These are phyloP conservation scores for Osmoderma eremita DNA, from an alignment of 2,888 invertebrate genomes.

Conservation along the genomic window DNA sequence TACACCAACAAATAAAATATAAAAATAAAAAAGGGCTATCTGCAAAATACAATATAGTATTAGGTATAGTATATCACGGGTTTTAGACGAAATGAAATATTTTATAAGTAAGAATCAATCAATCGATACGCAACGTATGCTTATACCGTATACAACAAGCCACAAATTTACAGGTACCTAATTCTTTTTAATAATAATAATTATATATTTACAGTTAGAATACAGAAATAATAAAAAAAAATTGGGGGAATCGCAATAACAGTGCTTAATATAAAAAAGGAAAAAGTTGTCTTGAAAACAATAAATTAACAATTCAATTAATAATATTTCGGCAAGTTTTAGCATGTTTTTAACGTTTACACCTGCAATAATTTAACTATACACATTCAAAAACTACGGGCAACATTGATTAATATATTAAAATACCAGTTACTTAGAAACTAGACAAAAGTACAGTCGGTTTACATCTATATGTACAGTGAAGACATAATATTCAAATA, in stretches of 20 bases:
- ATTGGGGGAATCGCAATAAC: constrained; percentile 41
- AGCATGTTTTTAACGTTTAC: constrained; percentile 41
- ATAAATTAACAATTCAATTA: constrained; percentile 43
- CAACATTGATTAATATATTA: constrained; percentile 62
- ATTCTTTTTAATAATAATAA: constrained; percentile 45
- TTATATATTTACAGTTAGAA: constrained; percentile 62
- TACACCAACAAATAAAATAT: constrained; percentile 55
- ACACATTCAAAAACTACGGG: constrained; percentile 63
- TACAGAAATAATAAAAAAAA: constrained; percentile 38
- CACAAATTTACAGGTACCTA: constrained; percentile 64
- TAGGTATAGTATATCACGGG: constrained; percentile 42
- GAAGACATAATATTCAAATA: constrained; percentile 56
- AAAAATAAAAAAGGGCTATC: constrained; percentile 40
- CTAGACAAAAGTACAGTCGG: constrained; percentile 63
- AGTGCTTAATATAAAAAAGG: constrained; percentile 42
- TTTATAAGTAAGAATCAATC: constrained; percentile 35
- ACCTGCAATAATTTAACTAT: constrained; percentile 63
- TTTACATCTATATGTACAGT: constrained; percentile 58
- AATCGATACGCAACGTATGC: constrained; percentile 42
- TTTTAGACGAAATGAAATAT: constrained; percentile 34
- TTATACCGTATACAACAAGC: constrained; percentile 62
- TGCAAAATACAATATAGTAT: too few relatives aligned
- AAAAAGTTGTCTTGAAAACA: constrained; percentile 38
- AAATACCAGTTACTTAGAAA: constrained; percentile 61
- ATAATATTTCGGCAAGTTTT: constrained; percentile 44